A percentile compares a stretch with the other conserved stretches of the same genome.
Conservation (phyloP, 2,113 vertebrate species). For the Tinamus guttatus region DNA sequence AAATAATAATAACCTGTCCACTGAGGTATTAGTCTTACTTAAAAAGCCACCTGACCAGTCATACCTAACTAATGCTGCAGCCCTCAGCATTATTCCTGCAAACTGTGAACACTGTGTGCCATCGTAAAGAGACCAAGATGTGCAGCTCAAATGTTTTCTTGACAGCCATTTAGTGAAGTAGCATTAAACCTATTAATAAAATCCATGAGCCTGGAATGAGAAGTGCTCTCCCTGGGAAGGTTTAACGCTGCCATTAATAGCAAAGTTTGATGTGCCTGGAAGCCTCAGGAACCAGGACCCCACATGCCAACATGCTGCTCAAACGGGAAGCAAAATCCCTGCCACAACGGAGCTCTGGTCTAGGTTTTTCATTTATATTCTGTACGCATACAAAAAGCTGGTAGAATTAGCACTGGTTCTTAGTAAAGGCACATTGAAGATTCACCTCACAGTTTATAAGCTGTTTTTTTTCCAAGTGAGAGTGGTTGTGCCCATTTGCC, state of each 20-base stretch:
- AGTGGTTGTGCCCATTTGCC: not conserved
- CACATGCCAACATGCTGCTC: not conserved
- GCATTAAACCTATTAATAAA: not conserved
- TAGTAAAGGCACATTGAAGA: not conserved
- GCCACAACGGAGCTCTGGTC: not conserved
- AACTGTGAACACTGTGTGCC: not conserved
- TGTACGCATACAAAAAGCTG: not conserved
- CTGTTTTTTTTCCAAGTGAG: not conserved
- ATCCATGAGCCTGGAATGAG: not conserved
- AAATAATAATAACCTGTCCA: not conserved
- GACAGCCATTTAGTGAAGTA: not conserved
- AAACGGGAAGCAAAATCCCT: not conserved
- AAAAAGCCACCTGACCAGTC: not conserved
- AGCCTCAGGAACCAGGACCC: rapidly evolving
- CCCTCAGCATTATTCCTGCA: not conserved
- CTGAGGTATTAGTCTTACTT: not conserved
- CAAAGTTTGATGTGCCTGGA: not conserved
- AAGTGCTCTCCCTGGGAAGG: not conserved
- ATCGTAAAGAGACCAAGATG: not conserved
- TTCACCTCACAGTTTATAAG: not conserved
- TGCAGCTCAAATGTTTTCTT: not conserved
- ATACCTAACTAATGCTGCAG: not conserved
- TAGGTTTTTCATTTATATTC: not conserved
- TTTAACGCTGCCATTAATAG: not conserved
- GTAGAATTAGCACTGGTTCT: not conserved